Conservation (phyloP, 2,113 vertebrate species). For the Rutilus rutilus region DNA sequence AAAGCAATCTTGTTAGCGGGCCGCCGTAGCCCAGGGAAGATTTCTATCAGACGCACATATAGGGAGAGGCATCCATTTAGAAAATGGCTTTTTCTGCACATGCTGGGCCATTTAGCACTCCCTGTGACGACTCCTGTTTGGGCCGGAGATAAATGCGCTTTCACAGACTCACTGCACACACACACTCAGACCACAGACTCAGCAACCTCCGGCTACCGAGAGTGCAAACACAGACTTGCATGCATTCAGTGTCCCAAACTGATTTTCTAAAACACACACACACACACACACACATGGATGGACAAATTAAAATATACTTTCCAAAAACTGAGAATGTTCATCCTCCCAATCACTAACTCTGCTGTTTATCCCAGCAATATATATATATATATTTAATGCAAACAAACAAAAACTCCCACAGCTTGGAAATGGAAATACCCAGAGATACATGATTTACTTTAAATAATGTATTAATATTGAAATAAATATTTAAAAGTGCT, state of each 20-base stretch:
- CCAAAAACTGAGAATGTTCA: slow-evolving; percentile 39
- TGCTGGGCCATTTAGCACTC: slow-evolving; percentile 82
- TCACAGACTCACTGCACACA: slow-evolving; percentile 55
- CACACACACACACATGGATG: slow-evolving; percentile 57
- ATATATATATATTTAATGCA: neutral
- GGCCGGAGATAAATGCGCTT: slow-evolving; percentile 76
- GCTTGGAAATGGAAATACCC: neutral
- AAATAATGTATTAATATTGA: neutral
- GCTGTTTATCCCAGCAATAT: neutral
- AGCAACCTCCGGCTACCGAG: neutral
- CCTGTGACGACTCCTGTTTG: slow-evolving; percentile 80
- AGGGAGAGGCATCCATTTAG: slow-evolving; percentile 83
- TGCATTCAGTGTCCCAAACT: slow-evolving; percentile 28
- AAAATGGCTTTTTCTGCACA: slow-evolving; percentile 82
- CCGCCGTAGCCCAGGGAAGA: slow-evolving; percentile 76
- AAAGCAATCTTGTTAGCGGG: slow-evolving; percentile 78
- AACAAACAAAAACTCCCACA: neutral
- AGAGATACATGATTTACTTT: neutral
- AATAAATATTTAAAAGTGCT: neutral
- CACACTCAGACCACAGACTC: slow-evolving; percentile 43
- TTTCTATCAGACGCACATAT: slow-evolving; percentile 78
- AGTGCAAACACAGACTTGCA: neutral
- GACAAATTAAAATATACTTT: slow-evolving; percentile 56
- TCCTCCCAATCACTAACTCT: slow-evolving; percentile 46
- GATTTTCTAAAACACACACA: slow-evolving; percentile 31